phyloP scores from a whole-genome alignment of 2,113 vertebrate species.

The Eclectus roratus region DNA sequence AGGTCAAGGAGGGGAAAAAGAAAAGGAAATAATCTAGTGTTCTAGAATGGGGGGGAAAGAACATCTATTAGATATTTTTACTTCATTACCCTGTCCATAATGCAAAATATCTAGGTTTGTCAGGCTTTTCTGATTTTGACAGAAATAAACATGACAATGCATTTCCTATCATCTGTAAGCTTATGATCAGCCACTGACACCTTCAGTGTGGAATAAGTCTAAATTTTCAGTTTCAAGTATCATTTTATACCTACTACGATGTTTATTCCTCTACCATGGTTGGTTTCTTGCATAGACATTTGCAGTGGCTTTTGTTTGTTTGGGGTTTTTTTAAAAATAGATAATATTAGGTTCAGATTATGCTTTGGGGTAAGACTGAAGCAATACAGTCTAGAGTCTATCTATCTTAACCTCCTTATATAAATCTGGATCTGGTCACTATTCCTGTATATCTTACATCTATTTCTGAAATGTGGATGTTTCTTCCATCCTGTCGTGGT shows the following conservation, averaged over 20 bases:
- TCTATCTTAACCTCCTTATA: background rate
- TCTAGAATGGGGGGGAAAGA: background rate
- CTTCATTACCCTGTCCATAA: background rate
- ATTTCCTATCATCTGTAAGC: background rate
- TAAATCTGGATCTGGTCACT: background rate
- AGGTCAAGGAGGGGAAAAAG: background rate
- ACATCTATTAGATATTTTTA: background rate
- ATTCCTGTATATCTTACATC: background rate
- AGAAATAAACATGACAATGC: background rate
- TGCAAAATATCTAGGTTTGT: background rate
- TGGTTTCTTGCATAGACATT: background rate
- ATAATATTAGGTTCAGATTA: background rate
- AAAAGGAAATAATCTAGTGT: background rate
- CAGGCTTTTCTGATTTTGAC: background rate
- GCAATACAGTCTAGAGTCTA: background rate
- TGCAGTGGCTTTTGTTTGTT: background rate
- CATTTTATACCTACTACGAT: background rate
- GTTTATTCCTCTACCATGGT: background rate
- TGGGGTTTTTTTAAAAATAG: background rate
- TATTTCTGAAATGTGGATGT: background rate
- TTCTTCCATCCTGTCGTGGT: too few relatives aligned
- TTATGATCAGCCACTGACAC: background rate
- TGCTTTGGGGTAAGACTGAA: background rate
- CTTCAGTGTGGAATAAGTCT: background rate
- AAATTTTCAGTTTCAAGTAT: background rate